Base-by-base conservation (phyloP, 2,797 vertebrate species). In the Parauchenoglanis ngamensis region DNA sequence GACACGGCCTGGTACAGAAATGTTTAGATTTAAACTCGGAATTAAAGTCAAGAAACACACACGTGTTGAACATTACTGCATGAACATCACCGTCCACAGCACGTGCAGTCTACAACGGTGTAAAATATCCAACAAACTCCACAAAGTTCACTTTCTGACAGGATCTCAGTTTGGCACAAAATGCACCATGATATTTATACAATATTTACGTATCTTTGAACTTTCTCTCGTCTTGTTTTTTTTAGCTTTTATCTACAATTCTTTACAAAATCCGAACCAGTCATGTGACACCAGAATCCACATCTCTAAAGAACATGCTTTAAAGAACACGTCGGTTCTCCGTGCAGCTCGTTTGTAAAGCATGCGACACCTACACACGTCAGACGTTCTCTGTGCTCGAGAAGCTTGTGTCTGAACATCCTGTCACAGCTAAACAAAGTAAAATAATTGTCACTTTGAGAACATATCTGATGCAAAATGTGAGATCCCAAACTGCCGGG, bases 291-390 rank as follows among this genome's bases (percentile, higher is more conserved):
- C 61, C 15, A 82, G 44, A 65, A 21, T 28, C 1, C 79, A 82
- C 40, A 81, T 15, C 35, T 46, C 79, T 63, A 35, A 46, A 28
- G 59, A 28, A 67, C 63, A 68, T 52, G 61, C 78, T 79, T 35
- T 35, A 56, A n/a, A 79, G 52, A 35, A 78, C 52, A 13, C 5
- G 11, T n/a, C 12, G 23, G 78, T 61, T 80, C 78, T 79, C 54
- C 0, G 77, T 40, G 54, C 12, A 76, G 73, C 73, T 77, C 49
- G 49, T 23, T 23, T 79, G 15, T 80, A 15, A 92, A 94, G 92
- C 94, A 95, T 94, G 94, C 94, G 91, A 88, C 91, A 83, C n/a
- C 25, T 21, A 91, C 85, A 92, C 89, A 90, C 85, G 83, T 89
- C 91, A 44, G 78, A 80, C 15, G 56, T 61, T 61, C 52, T 76